Evolutionary conservation across 1,140 invertebrate genomes (phyloP).

Genomic region (Mercenaria mercenaria): DNA sequence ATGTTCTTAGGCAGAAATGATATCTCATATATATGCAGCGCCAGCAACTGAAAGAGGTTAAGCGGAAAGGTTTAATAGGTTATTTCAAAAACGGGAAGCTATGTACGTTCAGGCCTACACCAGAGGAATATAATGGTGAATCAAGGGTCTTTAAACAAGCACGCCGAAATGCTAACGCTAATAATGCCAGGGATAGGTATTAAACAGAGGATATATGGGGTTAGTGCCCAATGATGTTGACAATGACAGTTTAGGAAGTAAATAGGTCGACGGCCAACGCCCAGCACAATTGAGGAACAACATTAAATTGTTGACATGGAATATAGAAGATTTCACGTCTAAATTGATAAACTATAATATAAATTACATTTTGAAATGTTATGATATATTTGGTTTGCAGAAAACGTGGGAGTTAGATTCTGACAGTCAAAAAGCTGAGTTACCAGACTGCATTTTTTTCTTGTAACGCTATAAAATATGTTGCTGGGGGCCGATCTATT

Average conservation of each 20-base stretch:
- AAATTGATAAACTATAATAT: neutral
- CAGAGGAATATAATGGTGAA: neutral
- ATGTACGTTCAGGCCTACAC: neutral
- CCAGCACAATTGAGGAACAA: neutral
- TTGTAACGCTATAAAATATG: conserved; percentile 6
- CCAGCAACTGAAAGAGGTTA: neutral
- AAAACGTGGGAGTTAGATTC: conserved; percentile 22
- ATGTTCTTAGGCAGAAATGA: conserved; percentile 3
- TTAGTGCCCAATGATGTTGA: neutral
- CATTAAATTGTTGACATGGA: neutral
- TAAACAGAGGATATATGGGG: neutral
- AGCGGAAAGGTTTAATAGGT: neutral
- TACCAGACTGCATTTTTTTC: neutral
- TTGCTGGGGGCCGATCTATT: conserved; percentile 1
- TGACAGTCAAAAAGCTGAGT: neutral
- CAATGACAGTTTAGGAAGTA: neutral
- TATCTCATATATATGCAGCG: conserved; percentile 5
- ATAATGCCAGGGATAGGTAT: neutral
- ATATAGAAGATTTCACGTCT: conserved; percentile 7
- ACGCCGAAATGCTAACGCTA: neutral
- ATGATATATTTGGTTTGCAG: conserved; percentile 23
- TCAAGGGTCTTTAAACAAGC: neutral
- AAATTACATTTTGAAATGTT: neutral
- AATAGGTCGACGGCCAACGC: neutral
- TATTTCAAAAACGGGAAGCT: conserved; percentile 34